phyloP scores from a whole-genome alignment of 2,888 invertebrate species.

The Scaptomyza cyrtandrae region DNA sequence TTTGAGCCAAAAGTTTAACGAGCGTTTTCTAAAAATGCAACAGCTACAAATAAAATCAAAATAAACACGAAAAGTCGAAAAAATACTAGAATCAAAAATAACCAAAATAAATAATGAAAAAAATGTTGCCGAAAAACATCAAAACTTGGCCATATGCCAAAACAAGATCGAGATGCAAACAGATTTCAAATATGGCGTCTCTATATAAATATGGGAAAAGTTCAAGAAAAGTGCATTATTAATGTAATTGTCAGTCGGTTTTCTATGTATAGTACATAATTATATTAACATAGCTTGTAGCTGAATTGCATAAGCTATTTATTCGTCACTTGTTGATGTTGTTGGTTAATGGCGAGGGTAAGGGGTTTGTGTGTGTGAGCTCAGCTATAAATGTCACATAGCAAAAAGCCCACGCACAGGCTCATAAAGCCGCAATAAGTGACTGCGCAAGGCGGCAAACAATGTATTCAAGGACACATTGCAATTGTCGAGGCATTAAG shows the following conservation, averaged over 20 bases:
- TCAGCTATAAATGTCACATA: constrained; percentile 11
- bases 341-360: not conserved
- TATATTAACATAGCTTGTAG: constrained; percentile 18
- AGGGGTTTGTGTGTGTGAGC: constrained; percentile 3
- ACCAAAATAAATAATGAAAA: constrained; percentile 24
- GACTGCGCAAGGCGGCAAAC: not conserved
- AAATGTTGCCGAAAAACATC: constrained; percentile 6
- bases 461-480: constrained; percentile 60
- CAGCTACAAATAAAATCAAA: constrained; percentile 42
- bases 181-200: constrained; percentile 11
- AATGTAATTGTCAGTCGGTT: constrained; percentile 7
- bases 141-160: constrained; percentile 46
- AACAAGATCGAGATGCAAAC: constrained; percentile 11
- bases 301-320: constrained; percentile 23
- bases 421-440: constrained; percentile 5
- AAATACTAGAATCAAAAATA: constrained; percentile 18
- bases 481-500: constrained; percentile 46
- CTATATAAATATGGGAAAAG: not conserved
- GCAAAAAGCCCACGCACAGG: constrained; percentile 25
- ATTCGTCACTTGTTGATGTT: not conserved
- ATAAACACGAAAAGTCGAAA: constrained; percentile 32
- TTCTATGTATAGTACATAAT: not conserved
- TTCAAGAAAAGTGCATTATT: not conserved
- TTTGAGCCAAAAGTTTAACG: constrained; percentile 25
- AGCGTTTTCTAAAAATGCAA: constrained; percentile 36